Percentiles rank a stretch among this genome's conserved stretches.
phyloP scores from a whole-genome alignment of 1,140 invertebrate species.

The Bactericera cockerelli region DNA sequence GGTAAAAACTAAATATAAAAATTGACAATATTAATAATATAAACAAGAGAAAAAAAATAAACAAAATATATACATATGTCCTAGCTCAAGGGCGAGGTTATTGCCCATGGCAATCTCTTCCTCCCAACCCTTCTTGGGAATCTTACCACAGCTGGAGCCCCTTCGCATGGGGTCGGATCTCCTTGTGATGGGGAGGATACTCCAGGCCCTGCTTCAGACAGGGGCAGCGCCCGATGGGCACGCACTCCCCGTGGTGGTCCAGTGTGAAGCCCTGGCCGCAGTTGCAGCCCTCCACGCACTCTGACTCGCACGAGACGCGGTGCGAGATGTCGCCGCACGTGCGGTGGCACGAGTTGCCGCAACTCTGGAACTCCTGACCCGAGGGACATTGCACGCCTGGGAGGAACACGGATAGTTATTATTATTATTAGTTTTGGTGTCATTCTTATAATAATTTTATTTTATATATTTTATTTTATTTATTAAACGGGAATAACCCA shows the following conservation, averaged over 20 bases:
- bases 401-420: no score
- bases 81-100: no score
- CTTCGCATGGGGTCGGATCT: constrained; percentile 47
- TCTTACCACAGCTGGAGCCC: constrained; percentile 50
- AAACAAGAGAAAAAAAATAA: no score
- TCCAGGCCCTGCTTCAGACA: constrained; percentile 54
- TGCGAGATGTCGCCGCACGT: constrained; percentile 46
- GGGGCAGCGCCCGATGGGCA: constrained; percentile 54
- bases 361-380: constrained; percentile 63
- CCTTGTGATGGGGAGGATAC: constrained; percentile 56
- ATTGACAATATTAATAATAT: no score
- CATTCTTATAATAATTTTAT: no score
- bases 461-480: no score
- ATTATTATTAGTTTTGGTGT: no score
- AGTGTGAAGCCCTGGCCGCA: constrained; percentile 62
- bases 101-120: no score
- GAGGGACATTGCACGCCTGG: constrained; percentile 51
- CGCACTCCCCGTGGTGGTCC: constrained; percentile 28
- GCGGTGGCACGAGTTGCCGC: constrained; percentile 54
- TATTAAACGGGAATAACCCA: no score
- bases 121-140: no score
- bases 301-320: constrained; percentile 34
- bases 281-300: constrained; percentile 75
- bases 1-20: no score
- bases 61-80: no score